Evolutionary conservation across 2,797 vertebrate genomes (phyloP), one percentile per base, ranked within the genome.

Genomic region (Heterohyrax brucei): DNA sequence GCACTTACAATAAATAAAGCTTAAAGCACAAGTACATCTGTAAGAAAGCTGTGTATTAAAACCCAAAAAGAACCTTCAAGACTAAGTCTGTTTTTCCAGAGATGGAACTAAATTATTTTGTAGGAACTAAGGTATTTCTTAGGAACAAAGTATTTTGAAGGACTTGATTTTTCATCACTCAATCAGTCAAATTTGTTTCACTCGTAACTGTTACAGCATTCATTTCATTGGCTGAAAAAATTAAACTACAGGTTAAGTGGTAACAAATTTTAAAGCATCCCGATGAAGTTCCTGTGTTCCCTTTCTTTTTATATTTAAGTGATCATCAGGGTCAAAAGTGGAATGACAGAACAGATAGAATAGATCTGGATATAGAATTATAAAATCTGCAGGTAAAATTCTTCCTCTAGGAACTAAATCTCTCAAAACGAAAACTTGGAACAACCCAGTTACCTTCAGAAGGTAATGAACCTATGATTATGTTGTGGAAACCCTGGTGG

Each of bases 1-100:
- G 96, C 96, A 95, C 88, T 97, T 96, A 81, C 6, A 81, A 94
- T 97, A 97, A 97, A 97, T 97, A 97, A 89, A 96, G 72, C 76
- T 87, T 97, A 92, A 97, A 95, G 96, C 83, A 95, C 81, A 95
- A 93, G 79, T 10, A 88, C 64, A 84, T 89, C 56, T 96, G 33
- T 93, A 91, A 95, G 66, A 79, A 30, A 95, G 73, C 66, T 94
- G 89, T 89, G 83, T 96, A 84, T 96, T 96, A 61, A 91, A 96
- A 93, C 62, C 46, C 81, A 80, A 82, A 92, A 95, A 81, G 70
- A 96, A 79, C 8, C 82, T 94, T 95, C 48, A 82, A 59, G 72
- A 96, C 28, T 46, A 93, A 95, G 89, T 87, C 39, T 77, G 30
- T 94, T 96, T 91, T 93, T 87, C 89, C 83, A 96, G 94, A 91